phyloP scores from a whole-genome alignment of 2,797 vertebrate species.

The Oophaga sylvatica region DNA sequence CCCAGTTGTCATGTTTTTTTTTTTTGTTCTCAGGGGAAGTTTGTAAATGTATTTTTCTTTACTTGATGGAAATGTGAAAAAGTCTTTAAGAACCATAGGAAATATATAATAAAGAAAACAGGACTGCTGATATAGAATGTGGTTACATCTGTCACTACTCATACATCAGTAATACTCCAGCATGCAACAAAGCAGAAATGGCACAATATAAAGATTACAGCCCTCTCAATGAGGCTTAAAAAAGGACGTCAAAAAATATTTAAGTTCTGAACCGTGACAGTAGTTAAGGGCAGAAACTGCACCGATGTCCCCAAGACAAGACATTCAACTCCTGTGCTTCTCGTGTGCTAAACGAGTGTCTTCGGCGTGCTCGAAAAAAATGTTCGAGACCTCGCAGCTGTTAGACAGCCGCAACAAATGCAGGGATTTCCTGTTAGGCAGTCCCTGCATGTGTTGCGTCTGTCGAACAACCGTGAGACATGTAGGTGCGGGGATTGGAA shows the following conservation, averaged over 20 bases:
- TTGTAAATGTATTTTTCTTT: constrained; percentile 59
- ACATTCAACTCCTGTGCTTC: too few species aligned
- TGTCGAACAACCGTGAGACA: too few species aligned
- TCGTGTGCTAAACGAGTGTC: too few species aligned
- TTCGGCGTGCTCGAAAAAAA: too few species aligned
- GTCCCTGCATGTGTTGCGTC: too few species aligned
- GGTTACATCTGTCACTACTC: constrained; percentile 26
- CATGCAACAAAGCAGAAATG: neutral
- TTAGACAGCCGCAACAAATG: too few species aligned
- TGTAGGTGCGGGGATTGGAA: too few species aligned
- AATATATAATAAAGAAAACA: constrained; percentile 23
- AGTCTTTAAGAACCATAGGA: constrained; percentile 55
- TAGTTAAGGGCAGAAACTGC: too few species aligned
- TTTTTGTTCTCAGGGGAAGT: constrained; percentile 55
- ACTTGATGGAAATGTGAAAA: constrained; percentile 57
- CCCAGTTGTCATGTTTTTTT: constrained; percentile 57
- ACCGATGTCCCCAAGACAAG: too few species aligned
- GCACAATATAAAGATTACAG: neutral
- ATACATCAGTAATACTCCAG: neutral
- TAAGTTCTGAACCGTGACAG: too few species aligned
- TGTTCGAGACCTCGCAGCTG: too few species aligned
- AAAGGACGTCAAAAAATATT: neutral
- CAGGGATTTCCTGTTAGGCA: too few species aligned
- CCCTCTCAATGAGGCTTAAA: neutral
- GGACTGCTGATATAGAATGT: constrained; percentile 17